phyloP scores from a whole-genome alignment of 2,113 vertebrate species.

The Garra rufa region DNA sequence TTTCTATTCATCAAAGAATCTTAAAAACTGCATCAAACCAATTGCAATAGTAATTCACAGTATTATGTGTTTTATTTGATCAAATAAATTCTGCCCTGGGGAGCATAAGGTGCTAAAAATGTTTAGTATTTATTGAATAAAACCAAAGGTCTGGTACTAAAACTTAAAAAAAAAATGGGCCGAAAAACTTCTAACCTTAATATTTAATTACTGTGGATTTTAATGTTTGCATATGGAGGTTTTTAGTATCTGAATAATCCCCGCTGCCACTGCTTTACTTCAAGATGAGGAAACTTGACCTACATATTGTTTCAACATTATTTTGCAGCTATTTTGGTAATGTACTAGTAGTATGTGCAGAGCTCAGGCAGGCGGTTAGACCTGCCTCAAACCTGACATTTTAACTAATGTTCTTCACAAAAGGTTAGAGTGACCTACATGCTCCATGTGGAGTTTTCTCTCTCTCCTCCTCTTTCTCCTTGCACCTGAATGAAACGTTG shows the following conservation, averaged over 20 bases:
- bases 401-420: conserved; percentile 69
- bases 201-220: conserved; percentile 10
- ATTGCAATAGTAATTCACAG: neutral
- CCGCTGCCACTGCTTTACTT: conserved; percentile 29
- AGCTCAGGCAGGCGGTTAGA: conserved; percentile 54
- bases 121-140: neutral
- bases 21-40: too few species aligned
- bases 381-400: conserved; percentile 69
- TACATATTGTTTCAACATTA: conserved; percentile 73
- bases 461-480: conserved; percentile 11
- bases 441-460: conserved; percentile 60
- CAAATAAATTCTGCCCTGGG: neutral
- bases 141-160: neutral
- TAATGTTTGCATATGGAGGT: neutral
- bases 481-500: conserved; percentile 25
- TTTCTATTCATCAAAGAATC: too few species aligned
- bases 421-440: conserved; percentile 64
- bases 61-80: neutral
- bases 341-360: conserved; percentile 51
- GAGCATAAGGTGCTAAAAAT: neutral
- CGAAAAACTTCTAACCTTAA: neutral
- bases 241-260: conserved; percentile 54
- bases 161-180: neutral
- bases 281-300: conserved; percentile 68
- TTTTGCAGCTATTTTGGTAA: conserved; percentile 73